A percentile compares a stretch with the other conserved stretches of the same genome.
Evolutionary conservation across 1,140 invertebrate species (phyloP).

Genomic region (Drosophila ohnishii): DNA sequence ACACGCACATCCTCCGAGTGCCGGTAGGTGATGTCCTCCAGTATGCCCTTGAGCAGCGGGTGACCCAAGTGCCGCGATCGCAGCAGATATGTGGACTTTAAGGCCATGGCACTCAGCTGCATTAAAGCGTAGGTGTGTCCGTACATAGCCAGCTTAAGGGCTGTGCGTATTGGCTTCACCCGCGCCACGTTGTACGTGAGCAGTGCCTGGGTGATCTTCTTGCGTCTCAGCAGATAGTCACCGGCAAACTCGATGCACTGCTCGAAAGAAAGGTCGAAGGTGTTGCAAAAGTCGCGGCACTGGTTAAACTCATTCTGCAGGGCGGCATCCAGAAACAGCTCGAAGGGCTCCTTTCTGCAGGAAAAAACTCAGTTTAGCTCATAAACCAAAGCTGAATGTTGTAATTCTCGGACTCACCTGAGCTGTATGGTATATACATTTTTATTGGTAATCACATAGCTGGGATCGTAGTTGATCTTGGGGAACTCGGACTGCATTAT

Average conservation of each 20-base stretch:
- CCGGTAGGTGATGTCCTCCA: slow-evolving; percentile 67
- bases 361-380: not conserved
- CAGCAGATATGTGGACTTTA: slow-evolving; percentile 75
- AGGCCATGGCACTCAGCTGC: slow-evolving; percentile 80
- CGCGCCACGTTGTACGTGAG: slow-evolving; percentile 89
- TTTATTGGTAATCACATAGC: slow-evolving; percentile 88
- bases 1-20: slow-evolving; percentile 77
- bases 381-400: not conserved
- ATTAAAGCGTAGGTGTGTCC: slow-evolving; percentile 89
- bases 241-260: slow-evolving; percentile 89
- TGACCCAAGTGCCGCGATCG: slow-evolving; percentile 68
- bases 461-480: slow-evolving; percentile 85
- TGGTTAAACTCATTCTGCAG: slow-evolving; percentile 68
- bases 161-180: slow-evolving; percentile 87
- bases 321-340: slow-evolving; percentile 86
- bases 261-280: slow-evolving; percentile 88
- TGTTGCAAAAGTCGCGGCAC: slow-evolving; percentile 82
- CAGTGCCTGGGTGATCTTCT: slow-evolving; percentile 87
- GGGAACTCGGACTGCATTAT: slow-evolving; percentile 81
- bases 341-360: slow-evolving; percentile 85
- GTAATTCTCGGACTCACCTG: slow-evolving; percentile 78
- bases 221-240: slow-evolving; percentile 87
- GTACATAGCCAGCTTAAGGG: slow-evolving; percentile 89
- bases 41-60: slow-evolving; percentile 62
- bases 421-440: slow-evolving; percentile 88